These are phyloP conservation scores for Orthosia cruda DNA, from an alignment of 2,888 invertebrate species.

Conservation along the genomic window DNA sequence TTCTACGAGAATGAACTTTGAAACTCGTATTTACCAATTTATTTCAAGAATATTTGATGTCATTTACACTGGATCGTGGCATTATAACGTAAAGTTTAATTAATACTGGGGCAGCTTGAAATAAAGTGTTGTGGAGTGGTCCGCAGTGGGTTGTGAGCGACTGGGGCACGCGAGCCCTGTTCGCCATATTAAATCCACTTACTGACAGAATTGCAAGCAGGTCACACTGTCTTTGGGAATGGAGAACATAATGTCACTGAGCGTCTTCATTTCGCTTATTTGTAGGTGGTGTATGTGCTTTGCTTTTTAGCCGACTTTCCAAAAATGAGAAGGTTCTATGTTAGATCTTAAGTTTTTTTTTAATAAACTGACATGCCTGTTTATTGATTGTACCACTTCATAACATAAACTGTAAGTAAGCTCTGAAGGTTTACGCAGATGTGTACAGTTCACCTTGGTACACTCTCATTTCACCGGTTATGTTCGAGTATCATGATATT, in stretches of 20 bases:
- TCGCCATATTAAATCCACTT: conserved; percentile 71
- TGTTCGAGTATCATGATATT: too few relatives aligned
- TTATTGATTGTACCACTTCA: too few relatives aligned
- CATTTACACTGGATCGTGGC: neutral
- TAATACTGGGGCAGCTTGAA: conserved; percentile 47
- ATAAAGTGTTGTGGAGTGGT: conserved; percentile 54
- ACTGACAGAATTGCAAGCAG: conserved; percentile 47
- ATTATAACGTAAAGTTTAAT: conserved; percentile 42
- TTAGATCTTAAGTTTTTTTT: too few relatives aligned
- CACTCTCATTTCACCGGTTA: too few relatives aligned
- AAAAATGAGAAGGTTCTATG: too few relatives aligned
- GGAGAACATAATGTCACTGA: neutral
- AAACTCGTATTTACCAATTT: neutral
- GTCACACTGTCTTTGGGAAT: conserved; percentile 27
- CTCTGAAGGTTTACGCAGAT: too few relatives aligned
- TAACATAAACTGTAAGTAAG: too few relatives aligned
- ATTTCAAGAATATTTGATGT: neutral
- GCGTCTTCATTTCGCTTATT: neutral
- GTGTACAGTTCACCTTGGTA: too few relatives aligned
- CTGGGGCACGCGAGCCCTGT: conserved; percentile 64
- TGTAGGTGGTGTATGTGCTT: neutral
- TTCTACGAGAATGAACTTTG: neutral
- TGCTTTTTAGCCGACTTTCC: too few relatives aligned
- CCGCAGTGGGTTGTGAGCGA: conserved; percentile 52
- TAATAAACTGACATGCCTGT: too few relatives aligned